Evolutionary conservation across 1,140 invertebrate genomes (phyloP).

Genomic region (Drosophila lini): DNA sequence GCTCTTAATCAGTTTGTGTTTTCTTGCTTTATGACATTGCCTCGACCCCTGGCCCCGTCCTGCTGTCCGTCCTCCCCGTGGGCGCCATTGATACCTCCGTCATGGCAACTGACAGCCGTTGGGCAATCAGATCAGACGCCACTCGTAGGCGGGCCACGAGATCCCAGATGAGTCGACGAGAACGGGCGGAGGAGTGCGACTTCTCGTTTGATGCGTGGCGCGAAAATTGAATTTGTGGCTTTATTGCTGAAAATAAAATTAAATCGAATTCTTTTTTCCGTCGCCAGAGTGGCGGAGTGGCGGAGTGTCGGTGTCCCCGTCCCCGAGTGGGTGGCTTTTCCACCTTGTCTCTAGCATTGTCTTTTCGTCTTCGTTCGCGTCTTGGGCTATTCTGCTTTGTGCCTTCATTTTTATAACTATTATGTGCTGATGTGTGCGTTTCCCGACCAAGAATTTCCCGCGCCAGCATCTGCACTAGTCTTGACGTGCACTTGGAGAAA

Average conservation of each 20-base stretch:
- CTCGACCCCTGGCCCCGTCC: background rate
- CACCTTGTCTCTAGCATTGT: constrained; percentile 37
- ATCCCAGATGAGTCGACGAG: constrained; percentile 2
- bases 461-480: background rate
- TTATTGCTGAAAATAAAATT: constrained; percentile 84
- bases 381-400: constrained; percentile 58
- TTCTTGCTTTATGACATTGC: constrained; percentile 47
- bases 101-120: constrained; percentile 43
- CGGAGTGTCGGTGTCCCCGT: background rate
- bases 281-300: background rate
- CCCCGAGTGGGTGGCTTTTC: background rate
- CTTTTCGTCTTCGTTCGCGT: constrained; percentile 27
- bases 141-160: constrained; percentile 8
- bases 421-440: constrained; percentile 80
- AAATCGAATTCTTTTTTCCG: constrained; percentile 74
- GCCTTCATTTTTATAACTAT: constrained; percentile 75
- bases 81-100: constrained; percentile 38
- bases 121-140: constrained; percentile 49
- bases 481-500: constrained; percentile 5
- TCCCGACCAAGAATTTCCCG: constrained; percentile 14
- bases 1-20: constrained; percentile 51
- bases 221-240: constrained; percentile 83
- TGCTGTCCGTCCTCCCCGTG: constrained; percentile 8
- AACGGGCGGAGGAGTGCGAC: background rate
- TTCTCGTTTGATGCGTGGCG: constrained; percentile 61